A percentile compares a stretch with the other conserved stretches of the same genome.
These are phyloP conservation scores for Heliconius ethilla DNA, from an alignment of 2,888 invertebrate genomes.

Conservation along the genomic window DNA sequence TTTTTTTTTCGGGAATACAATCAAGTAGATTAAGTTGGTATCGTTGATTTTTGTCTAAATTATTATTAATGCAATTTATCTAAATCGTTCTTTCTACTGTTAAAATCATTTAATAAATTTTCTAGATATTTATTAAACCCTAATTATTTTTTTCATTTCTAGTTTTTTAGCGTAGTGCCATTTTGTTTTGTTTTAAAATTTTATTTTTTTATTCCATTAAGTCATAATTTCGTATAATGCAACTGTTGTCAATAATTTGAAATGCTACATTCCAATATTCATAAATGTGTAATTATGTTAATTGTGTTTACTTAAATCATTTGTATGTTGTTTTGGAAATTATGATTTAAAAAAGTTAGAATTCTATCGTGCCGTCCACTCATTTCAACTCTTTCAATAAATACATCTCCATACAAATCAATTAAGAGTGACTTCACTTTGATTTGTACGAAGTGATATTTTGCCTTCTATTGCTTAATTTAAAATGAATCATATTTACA, in stretches of 20 bases:
- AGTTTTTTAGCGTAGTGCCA: slow-evolving; percentile 50
- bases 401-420: slow-evolving; percentile 1
- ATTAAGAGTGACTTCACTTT: not conserved
- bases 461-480: not conserved
- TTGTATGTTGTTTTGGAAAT: slow-evolving; percentile 5
- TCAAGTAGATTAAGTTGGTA: not conserved
- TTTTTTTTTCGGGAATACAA: slow-evolving; percentile 8
- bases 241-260: slow-evolving; percentile 9
- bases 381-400: slow-evolving; percentile 2
- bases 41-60: slow-evolving; percentile 5
- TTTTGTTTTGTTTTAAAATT: slow-evolving; percentile 56
- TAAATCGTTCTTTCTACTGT: not conserved
- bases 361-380: slow-evolving; percentile 21
- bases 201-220: slow-evolving; percentile 54
- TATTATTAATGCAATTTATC: slow-evolving; percentile 1
- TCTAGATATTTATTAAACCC: slow-evolving; percentile 8
- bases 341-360: not conserved
- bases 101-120: slow-evolving; percentile 11
- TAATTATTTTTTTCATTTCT: not conserved
- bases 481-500: slow-evolving; percentile 6
- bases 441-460: slow-evolving; percentile 7
- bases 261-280: slow-evolving; percentile 31
- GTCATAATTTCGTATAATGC: slow-evolving; percentile 16
- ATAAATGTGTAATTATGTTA: not conserved
- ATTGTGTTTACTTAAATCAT: not conserved